These are phyloP conservation scores for Drosophila mimica DNA, from an alignment of 2,888 invertebrate genomes.

Conservation along the genomic window DNA sequence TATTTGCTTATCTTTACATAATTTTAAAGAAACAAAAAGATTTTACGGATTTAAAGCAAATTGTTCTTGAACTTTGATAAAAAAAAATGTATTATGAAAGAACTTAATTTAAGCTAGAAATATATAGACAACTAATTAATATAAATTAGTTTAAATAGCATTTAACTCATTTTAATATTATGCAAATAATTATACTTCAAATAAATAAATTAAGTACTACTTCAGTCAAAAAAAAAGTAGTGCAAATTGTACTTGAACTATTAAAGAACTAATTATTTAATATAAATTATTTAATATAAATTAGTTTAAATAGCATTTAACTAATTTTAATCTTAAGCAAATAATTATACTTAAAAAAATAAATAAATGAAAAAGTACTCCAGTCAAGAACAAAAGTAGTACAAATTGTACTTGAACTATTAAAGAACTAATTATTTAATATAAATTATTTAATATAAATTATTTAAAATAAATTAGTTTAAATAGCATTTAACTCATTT, in stretches of 20 bases:
- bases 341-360: too few species aligned
- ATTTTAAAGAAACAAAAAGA: background rate
- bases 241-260: background rate
- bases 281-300: too few species aligned
- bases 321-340: too few species aligned
- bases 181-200: background rate
- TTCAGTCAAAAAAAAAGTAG: background rate
- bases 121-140: too few species aligned
- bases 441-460: too few species aligned
- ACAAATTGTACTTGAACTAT: too few species aligned
- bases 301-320: too few species aligned
- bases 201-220: background rate
- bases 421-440: too few species aligned
- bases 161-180: background rate
- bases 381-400: too few species aligned
- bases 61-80: background rate
- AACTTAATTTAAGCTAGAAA: background rate
- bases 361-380: background rate
- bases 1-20: background rate
- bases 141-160: background rate
- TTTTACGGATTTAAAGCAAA: background rate
- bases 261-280: too few species aligned
- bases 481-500: too few species aligned
- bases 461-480: background rate
- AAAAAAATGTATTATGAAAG: background rate